Conservation (phyloP, 2,113 vertebrate genomes). For the Kobus ellipsiprymnus region DNA sequence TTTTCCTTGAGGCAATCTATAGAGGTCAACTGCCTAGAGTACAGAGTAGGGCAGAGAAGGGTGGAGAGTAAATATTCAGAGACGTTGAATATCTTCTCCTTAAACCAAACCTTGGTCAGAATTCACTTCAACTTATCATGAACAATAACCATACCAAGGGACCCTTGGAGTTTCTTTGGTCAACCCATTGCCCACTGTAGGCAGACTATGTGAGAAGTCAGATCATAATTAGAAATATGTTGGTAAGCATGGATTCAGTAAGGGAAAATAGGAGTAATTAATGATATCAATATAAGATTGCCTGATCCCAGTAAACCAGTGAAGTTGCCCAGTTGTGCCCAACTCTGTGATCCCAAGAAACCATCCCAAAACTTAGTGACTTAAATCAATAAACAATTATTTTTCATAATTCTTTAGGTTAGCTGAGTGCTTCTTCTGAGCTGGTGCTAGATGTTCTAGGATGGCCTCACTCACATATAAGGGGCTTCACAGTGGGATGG, state of each 20-base stretch:
- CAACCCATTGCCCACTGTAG: background rate
- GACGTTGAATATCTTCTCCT: background rate
- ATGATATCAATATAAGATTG: background rate
- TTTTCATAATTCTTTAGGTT: background rate
- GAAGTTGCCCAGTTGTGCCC: background rate
- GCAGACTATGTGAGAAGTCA: background rate
- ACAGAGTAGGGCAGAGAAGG: background rate
- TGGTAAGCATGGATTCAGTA: background rate
- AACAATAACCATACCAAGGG: background rate
- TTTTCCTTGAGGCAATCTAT: background rate
- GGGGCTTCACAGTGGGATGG: background rate
- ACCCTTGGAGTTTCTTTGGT: background rate
- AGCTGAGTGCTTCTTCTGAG: background rate
- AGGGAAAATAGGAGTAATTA: background rate
- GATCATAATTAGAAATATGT: background rate
- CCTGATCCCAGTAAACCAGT: background rate
- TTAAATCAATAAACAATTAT: background rate
- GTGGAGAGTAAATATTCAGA: slow-evolving; percentile 6
- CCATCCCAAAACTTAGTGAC: background rate
- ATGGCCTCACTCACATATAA: background rate
- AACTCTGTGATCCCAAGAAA: background rate
- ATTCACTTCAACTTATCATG: background rate
- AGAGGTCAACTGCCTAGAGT: background rate
- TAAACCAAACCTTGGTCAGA: background rate
- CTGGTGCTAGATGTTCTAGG: background rate